Percentiles rank a stretch among this genome's conserved stretches.
Conservation (phyloP, 1,140 invertebrate genomes). For the Drosophila ficusphila region DNA sequence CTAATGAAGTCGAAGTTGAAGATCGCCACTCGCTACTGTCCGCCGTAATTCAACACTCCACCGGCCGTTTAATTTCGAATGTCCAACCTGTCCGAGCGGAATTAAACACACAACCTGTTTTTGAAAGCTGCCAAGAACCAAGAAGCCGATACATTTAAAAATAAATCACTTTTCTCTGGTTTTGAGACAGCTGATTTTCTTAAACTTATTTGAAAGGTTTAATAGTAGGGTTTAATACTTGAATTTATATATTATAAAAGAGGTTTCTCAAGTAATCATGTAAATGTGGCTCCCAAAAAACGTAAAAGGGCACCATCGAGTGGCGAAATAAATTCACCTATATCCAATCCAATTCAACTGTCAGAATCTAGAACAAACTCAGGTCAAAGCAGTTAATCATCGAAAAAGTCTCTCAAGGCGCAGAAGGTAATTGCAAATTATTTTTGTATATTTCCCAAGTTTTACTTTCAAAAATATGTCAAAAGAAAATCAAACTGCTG, state of each 20-base stretch:
- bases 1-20: slow-evolving; percentile 84
- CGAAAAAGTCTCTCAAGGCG: slow-evolving; percentile 47
- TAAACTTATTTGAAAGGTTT: background rate
- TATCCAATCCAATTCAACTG: background rate
- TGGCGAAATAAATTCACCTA: background rate
- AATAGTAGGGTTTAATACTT: too few relatives aligned
- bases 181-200: background rate
- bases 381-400: slow-evolving; percentile 66
- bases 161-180: slow-evolving; percentile 3
- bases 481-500: slow-evolving; percentile 53
- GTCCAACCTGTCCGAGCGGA: slow-evolving; percentile 20
- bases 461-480: slow-evolving; percentile 69
- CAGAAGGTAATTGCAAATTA: slow-evolving; percentile 69
- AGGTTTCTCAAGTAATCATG: too few relatives aligned
- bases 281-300: too few relatives aligned
- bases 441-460: slow-evolving; percentile 57
- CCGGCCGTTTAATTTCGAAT: slow-evolving; percentile 20
- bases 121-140: background rate
- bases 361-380: slow-evolving; percentile 30
- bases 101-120: slow-evolving; percentile 31
- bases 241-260: too few relatives aligned
- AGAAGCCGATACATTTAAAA: background rate
- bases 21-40: slow-evolving; percentile 78
- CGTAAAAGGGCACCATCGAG: background rate
- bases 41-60: slow-evolving; percentile 64